phyloP scores from a whole-genome alignment of 2,797 vertebrate genomes.

The Chelidonichthys spinosus region DNA sequence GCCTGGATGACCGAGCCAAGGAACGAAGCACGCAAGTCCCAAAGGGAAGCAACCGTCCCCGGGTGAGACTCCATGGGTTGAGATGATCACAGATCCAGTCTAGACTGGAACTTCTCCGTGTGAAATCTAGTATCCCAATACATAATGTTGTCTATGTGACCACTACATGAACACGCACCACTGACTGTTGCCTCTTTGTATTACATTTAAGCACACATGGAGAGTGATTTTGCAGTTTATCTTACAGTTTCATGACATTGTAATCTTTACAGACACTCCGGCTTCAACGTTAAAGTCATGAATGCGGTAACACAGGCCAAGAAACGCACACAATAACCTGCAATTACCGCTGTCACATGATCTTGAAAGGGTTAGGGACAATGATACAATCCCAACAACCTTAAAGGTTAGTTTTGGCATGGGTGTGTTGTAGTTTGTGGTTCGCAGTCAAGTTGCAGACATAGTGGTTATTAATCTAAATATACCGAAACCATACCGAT shows the following conservation, averaged over 20 bases:
- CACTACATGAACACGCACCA: conserved; percentile 12
- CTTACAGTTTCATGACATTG: conserved; percentile 17
- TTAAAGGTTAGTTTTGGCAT: conserved; percentile 73
- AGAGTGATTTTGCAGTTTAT: conserved; percentile 12
- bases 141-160: conserved; percentile 20
- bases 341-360: conserved; percentile 67
- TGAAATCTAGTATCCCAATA: conserved; percentile 25
- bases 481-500: conserved; percentile 55
- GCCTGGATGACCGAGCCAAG: conserved; percentile 57
- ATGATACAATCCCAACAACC: conserved; percentile 66
- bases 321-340: conserved; percentile 59
- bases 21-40: conserved; percentile 50
- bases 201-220: conserved; percentile 13
- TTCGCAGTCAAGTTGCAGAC: conserved; percentile 69
- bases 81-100: conserved; percentile 41
- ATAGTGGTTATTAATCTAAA: conserved; percentile 73
- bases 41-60: conserved; percentile 53
- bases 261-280: conserved; percentile 23
- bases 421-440: conserved; percentile 60
- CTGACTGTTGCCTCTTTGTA: conserved; percentile 10
- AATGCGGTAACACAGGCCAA: conserved; percentile 41
- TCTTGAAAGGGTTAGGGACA: conserved; percentile 54
- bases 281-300: conserved; percentile 17
- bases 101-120: conserved; percentile 36
- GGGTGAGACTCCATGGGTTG: conserved; percentile 33